phyloP scores from a whole-genome alignment of 2,888 invertebrate species.

The Steinernema hermaphroditum region DNA sequence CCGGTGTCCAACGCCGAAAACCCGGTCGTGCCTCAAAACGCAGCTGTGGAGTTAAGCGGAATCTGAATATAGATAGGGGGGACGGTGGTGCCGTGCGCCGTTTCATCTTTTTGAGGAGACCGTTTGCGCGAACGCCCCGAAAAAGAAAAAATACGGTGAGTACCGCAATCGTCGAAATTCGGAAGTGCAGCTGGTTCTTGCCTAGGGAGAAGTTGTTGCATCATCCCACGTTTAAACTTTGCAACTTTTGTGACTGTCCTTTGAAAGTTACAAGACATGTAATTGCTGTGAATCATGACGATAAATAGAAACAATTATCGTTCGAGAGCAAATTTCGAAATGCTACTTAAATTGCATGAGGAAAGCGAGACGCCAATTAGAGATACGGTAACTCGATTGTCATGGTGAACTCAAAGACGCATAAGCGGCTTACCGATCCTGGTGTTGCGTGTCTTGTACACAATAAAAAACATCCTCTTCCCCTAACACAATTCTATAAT shows the following conservation, averaged over 20 bases:
- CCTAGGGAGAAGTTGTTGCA: neutral
- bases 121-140: neutral
- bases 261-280: neutral
- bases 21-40: neutral
- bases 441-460: too few species aligned
- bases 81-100: neutral
- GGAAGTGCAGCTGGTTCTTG: neutral
- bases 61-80: neutral
- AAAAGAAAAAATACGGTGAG: neutral
- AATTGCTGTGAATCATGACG: neutral
- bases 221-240: neutral
- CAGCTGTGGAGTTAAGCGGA: slow-evolving; percentile 6
- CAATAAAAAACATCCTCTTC: too few species aligned
- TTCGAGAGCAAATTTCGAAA: neutral
- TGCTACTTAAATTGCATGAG: too few species aligned
- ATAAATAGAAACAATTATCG: neutral
- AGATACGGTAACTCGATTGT: too few species aligned
- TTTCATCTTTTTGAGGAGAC: neutral
- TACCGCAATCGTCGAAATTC: neutral
- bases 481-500: neutral
- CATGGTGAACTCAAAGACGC: too few species aligned
- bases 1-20: too few species aligned
- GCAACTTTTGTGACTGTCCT: neutral
- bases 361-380: too few species aligned
- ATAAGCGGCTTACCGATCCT: too few species aligned